phyloP scores from a whole-genome alignment of 2,113 vertebrate species.

The Bettongia penicillata region DNA sequence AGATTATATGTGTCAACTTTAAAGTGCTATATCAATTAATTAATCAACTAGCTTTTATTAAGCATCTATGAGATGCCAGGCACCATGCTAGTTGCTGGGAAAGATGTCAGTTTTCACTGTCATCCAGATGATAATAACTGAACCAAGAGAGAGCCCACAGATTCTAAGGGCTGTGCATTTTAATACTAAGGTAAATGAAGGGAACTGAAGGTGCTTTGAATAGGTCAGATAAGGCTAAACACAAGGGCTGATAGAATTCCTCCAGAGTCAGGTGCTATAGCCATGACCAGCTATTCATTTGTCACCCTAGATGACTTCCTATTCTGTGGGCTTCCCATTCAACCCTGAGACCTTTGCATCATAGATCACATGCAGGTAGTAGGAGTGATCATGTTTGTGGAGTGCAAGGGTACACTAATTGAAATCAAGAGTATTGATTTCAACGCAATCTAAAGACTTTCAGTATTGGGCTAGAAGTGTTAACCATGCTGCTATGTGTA shows the following conservation, averaged over 20 bases:
- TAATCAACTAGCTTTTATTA: background rate
- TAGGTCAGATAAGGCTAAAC: background rate
- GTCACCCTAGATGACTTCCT: background rate
- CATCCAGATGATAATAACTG: background rate
- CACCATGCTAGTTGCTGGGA: background rate
- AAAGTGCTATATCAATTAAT: background rate
- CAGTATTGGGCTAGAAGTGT: background rate
- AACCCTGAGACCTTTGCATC: background rate
- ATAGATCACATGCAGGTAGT: background rate
- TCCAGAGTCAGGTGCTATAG: background rate
- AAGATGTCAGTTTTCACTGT: background rate
- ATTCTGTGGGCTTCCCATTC: background rate
- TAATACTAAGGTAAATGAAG: background rate
- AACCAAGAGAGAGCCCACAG: background rate
- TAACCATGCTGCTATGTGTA: background rate
- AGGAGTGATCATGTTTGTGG: background rate
- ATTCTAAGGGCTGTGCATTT: background rate
- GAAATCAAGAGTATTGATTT: slow-evolving; percentile 5
- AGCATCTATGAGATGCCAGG: background rate
- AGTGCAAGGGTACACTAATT: slow-evolving; percentile 25
- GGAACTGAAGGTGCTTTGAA: background rate
- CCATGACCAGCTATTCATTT: background rate
- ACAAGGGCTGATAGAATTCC: background rate
- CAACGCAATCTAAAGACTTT: slow-evolving; percentile 31
- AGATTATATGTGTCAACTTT: background rate